Evolutionary conservation across 2,113 vertebrate species (phyloP).

Genomic region (Semnornis frantzii): DNA sequence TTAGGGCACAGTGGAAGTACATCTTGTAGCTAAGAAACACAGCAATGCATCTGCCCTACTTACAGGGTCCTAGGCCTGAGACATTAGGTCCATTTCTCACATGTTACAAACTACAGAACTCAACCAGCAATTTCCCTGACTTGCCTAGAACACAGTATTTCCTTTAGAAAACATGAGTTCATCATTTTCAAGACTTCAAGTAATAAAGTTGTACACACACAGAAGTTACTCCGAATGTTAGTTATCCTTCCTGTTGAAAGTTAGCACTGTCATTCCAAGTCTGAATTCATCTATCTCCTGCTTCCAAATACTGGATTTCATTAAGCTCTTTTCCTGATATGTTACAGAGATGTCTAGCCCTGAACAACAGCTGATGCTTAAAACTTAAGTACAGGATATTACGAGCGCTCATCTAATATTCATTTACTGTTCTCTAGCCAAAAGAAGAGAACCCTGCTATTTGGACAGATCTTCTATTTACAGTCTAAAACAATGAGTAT

Average conservation of each 20-base stretch:
- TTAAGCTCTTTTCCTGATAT: slow-evolving; percentile 44
- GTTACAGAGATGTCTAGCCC: slow-evolving; percentile 38
- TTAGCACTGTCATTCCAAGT: neutral
- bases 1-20: neutral
- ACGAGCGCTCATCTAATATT: slow-evolving; percentile 63
- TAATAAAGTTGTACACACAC: neutral
- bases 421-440: slow-evolving; percentile 50
- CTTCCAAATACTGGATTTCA: slow-evolving; percentile 62
- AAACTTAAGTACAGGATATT: slow-evolving; percentile 69
- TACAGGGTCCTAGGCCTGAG: neutral
- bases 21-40: neutral
- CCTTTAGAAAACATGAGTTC: neutral
- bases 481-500: neutral
- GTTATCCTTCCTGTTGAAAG: slow-evolving; percentile 22
- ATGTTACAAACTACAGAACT: neutral
- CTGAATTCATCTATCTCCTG: slow-evolving; percentile 50
- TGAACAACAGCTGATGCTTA: slow-evolving; percentile 62
- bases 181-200: neutral
- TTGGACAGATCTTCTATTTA: neutral
- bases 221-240: slow-evolving; percentile 9
- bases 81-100: neutral
- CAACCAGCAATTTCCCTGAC: neutral
- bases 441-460: neutral
- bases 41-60: neutral
- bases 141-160: neutral